Percentiles rank a stretch among this genome's conserved stretches.
These are phyloP conservation scores for Schizopygopsis pylzovi DNA, from an alignment of 2,797 vertebrate genomes.

Conservation along the genomic window DNA sequence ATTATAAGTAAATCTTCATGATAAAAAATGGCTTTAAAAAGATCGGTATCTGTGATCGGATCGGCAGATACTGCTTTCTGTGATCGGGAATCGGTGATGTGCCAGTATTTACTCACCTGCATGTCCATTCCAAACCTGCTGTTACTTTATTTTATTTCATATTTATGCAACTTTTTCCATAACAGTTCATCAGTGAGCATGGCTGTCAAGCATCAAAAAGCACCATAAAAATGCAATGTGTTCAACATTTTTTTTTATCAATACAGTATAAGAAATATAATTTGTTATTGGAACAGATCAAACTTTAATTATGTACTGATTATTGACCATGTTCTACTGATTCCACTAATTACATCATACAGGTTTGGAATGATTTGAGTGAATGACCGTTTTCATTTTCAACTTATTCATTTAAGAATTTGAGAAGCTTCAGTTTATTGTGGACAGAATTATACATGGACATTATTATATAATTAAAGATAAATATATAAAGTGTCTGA, in stretches of 20 bases:
- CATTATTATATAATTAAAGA: not conserved
- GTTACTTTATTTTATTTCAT: not conserved
- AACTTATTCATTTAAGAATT: not conserved
- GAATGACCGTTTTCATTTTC: not conserved
- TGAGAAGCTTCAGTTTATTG: not conserved
- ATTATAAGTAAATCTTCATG: no score
- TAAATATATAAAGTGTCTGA: not conserved
- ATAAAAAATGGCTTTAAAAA: no score
- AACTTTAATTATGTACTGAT: not conserved
- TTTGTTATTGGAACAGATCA: not conserved
- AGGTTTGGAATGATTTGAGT: not conserved
- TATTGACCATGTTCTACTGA: not conserved
- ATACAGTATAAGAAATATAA: not conserved
- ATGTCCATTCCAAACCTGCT: not conserved
- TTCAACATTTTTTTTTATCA: not conserved
- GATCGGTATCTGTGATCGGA: no score
- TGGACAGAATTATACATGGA: not conserved
- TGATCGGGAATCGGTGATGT: no score
- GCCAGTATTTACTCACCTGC: not conserved
- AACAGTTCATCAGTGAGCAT: not conserved
- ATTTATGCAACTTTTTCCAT: not conserved
- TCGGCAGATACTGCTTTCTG: no score
- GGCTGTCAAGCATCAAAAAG: not conserved
- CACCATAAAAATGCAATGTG: not conserved
- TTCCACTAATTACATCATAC: not conserved